Percentiles rank a stretch among this genome's conserved stretches.
Evolutionary conservation across 2,888 invertebrate genomes (phyloP).

Genomic region (Saturnia japonica): DNA sequence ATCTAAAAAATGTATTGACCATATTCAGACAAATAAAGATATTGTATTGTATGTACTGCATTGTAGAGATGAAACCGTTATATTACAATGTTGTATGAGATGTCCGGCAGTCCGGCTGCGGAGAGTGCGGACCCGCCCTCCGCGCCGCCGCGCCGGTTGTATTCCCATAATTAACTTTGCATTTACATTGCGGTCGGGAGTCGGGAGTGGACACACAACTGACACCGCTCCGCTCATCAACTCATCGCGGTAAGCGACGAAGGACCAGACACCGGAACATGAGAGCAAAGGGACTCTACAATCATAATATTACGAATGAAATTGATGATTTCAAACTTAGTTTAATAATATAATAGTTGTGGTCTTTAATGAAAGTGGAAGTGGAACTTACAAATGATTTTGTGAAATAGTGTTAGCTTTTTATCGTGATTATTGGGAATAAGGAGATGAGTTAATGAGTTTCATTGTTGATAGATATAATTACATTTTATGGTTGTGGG

Average conservation of each 20-base stretch:
- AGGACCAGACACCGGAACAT: neutral
- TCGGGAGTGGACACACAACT: too few species aligned
- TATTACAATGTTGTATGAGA: neutral
- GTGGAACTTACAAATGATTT: too few species aligned
- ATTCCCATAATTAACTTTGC: neutral
- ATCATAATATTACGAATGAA: neutral
- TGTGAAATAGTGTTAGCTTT: neutral
- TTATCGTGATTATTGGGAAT: neutral
- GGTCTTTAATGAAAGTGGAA: too few species aligned
- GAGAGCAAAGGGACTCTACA: neutral
- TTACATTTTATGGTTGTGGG: neutral
- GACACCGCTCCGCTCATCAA: neutral
- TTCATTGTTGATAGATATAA: too few species aligned
- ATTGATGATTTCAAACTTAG: neutral
- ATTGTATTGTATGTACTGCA: too few species aligned
- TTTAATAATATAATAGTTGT: neutral
- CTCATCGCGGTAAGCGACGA: neutral
- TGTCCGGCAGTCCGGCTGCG: neutral
- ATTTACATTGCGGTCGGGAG: neutral
- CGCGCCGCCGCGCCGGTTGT: neutral
- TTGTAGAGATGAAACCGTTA: too few species aligned
- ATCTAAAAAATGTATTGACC: too few species aligned
- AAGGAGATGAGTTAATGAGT: too few species aligned
- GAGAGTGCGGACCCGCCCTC: too few species aligned
- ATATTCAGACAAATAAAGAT: too few species aligned